Evolutionary conservation across 2,797 vertebrate genomes (phyloP), one percentile per base, ranked within the genome.

Genomic region (Hippopotamyrus pictus): DNA sequence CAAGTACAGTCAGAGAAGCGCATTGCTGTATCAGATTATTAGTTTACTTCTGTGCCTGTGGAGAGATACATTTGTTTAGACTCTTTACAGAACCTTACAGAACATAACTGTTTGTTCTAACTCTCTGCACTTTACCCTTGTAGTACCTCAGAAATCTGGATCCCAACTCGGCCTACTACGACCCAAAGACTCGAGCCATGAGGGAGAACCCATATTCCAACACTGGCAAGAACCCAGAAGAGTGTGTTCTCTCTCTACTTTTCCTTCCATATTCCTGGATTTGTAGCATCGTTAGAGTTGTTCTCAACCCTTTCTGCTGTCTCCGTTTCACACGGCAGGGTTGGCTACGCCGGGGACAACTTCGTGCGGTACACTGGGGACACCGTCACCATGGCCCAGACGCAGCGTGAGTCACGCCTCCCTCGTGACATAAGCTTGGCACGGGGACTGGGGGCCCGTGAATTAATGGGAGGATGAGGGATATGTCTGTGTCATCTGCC

Each of bases 181-280:
- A 99, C 94, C 99, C 99, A 88, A 99, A 99, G 96, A 99, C 98
- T 0, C 97, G 99, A 94, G 98, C 99, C 0, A 99, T 99, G 99
- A 97, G 99, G 90, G 98, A 99, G 93, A 99, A 99, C 92, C 98
- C 98, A 0, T 99, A 99, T 90, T 95, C 97, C 90, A 99, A 98
- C 93, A 98, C 98, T 8, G 98, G 99, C 92, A 99, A 97, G 95
- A 98, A 97, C 93, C 97, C 98, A 88, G 99, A 99, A 2, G 98
- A 99, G 98, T 99, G 95, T 92, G 98, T 96, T 62, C 54, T 29
- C 33, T 44, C n/a, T 25, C 1, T 53, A 8, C 6, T 41, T 86
- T 41, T 37, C 82, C 12, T 12, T n/a, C 44, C 44, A 50, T 25
- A 25, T 12, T 84, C 82, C 19, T 46, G n/a, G 44, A 51, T 48